Base-by-base conservation (phyloP, 2,888 invertebrate species). In the Brenthis ino region DNA sequence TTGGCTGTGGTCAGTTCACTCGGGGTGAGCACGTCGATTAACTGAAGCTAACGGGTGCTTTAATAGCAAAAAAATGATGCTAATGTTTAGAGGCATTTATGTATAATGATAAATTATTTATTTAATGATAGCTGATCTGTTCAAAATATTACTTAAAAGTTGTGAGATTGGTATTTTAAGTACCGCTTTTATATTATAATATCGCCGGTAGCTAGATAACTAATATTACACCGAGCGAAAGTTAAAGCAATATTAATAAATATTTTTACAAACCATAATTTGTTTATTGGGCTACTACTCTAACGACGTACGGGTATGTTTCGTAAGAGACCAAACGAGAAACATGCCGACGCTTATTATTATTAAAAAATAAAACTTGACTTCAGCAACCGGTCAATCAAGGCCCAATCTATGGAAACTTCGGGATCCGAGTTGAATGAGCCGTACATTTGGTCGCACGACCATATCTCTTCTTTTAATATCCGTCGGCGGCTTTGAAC, bases 401-500 rank as follows among this genome's bases (percentile, higher is more conserved):
- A 68, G 75, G 67, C 58, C 63, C 75, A 60, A 67, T 67, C 71
- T 70, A 74, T 73, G 72, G 71, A 70, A 71, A 70, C 74, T 68
- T 72, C 69, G 70, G 81, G 82, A 83, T 82, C 80, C 70, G 76
- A 84, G 84, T 83, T 84, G 87, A 87, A 88, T 86, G 87, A 86
- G 87, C 83, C 82, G 82, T 86, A 81, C 80, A 79, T 82, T 81
- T 83, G 83, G 85, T 84, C 85, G 82, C 85, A 83, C 85, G 86
- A 77, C 82, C 84, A 81, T 92, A 88, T 91, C 85, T 91, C 89
- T 90, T 85, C 75, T 85, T 88, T 90, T 91, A 89, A 89, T 88
- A 84, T 80, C 79, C 81, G 86, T 83, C 91, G 91, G 91, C 83
- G 75, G 86, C 91, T 92, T 92, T 92, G 91, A 89, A 84, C 86